A percentile compares a stretch with the other conserved stretches of the same genome.
Conservation (phyloP, 2,113 vertebrate genomes). For the Meriones unguiculatus region DNA sequence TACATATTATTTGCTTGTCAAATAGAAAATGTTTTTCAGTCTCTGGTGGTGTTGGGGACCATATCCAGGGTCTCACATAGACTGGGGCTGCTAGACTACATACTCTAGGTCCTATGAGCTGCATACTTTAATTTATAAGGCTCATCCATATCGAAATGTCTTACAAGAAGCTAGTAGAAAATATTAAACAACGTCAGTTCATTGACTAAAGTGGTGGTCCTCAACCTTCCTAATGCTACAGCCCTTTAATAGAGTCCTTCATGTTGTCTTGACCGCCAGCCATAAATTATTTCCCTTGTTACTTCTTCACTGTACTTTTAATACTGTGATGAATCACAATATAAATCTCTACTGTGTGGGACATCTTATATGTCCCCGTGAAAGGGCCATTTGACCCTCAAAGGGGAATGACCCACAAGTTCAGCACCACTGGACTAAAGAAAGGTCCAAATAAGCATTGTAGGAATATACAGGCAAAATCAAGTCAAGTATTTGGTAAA, state of each 20-base stretch:
- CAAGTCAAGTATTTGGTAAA: constrained; percentile 9
- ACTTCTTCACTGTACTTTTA: background rate
- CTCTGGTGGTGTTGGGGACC: background rate
- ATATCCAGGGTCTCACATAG: background rate
- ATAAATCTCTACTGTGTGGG: background rate
- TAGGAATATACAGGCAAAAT: background rate
- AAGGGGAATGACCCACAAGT: background rate
- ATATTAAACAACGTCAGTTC: background rate
- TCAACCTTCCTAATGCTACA: background rate
- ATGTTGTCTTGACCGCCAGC: background rate
- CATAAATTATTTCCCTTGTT: background rate
- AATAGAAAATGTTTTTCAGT: background rate
- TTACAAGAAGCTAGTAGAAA: background rate
- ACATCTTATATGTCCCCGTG: background rate
- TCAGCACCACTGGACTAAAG: background rate
- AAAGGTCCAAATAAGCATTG: constrained; percentile 13
- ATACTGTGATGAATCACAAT: background rate
- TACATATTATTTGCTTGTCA: background rate
- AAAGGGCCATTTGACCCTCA: background rate
- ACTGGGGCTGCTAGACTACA: background rate
- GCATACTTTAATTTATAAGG: background rate
- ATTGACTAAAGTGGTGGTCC: background rate
- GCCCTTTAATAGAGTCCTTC: background rate
- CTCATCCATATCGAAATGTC: background rate
- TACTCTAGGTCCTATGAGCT: background rate